Base-by-base conservation (phyloP, 2,888 invertebrate species). In the Neoascia interrupta region DNA sequence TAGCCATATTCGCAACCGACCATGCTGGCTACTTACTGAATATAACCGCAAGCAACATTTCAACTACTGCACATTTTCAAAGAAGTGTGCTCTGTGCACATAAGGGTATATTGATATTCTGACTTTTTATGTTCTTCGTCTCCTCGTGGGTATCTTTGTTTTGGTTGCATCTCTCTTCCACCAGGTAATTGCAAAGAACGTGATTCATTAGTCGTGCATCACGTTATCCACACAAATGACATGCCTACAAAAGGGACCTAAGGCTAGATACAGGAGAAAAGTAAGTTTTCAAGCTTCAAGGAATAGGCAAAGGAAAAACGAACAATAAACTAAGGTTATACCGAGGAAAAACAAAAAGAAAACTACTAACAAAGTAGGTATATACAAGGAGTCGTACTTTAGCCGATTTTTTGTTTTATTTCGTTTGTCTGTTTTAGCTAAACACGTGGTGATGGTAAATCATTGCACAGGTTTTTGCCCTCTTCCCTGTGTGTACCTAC, bases 171-270 rank as follows among this genome's bases (percentile, higher is more conserved):
- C 69, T 63, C 61, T 63, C 36, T 69, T 63, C 45, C 43, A 56
- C 68, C 70, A n/a, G n/a, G n/a, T 81, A 72, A 75, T 75, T 80
- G 75, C 75, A 75, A 70, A 80, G 80, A n/a, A n/a, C 80, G 81
- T 82, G 81, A 82, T 82, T 82, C 81, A 82, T 82, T 82, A 81
- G 81, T 82, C 81, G 81, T 81, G 81, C 81, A 51, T 73, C 76
- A 63, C 49, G 81, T 81, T 81, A 69, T 68, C 74, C 63, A 72
- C 58, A 75, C 64, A 66, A 80, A 70, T 76, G 63, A 8, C n/a
- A 8, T n/a, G 31, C 31, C 26, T 26, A 8, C 26, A 45, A n/a
- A n/a, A n/a, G n/a, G n/a, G n/a, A n/a, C n/a, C n/a, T n/a, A 37
- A 39, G 37, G 37, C 37, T 39, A 18, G 2, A 13, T 36, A 16